phyloP scores from a whole-genome alignment of 2,888 invertebrate genomes.

The Cryptus armator region DNA sequence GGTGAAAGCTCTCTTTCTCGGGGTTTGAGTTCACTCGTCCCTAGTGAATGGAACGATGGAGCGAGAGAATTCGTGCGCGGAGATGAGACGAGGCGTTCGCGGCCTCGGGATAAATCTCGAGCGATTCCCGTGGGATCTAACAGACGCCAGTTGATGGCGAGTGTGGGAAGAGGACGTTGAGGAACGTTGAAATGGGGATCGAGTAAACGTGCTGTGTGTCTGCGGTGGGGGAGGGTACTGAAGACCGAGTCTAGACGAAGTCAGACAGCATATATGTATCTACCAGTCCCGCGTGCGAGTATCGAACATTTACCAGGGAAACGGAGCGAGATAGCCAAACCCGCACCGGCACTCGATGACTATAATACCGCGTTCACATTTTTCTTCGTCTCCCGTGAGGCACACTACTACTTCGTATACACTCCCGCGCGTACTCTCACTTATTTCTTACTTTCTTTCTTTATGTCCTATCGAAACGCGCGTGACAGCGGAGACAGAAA shows the following conservation, averaged over 20 bases:
- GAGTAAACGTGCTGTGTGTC: background rate
- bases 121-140: conserved; percentile 56
- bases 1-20: conserved; percentile 41
- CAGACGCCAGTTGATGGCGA: conserved; percentile 9
- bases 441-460: conserved; percentile 16
- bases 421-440: conserved; percentile 15
- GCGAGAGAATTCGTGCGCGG: conserved; percentile 64
- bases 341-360: conserved; percentile 68
- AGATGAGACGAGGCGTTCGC: conserved; percentile 39
- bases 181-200: background rate
- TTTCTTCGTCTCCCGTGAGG: conserved; percentile 41
- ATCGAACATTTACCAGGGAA: conserved; percentile 35
- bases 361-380: conserved; percentile 66
- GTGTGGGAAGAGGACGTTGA: background rate
- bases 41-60: conserved; percentile 51
- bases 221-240: background rate
- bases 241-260: conserved; percentile 72
- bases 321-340: conserved; percentile 59
- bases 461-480: conserved; percentile 7
- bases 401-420: conserved; percentile 41
- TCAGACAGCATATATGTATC: conserved; percentile 57
- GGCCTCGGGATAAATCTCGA: conserved; percentile 63
- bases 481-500: conserved; percentile 47
- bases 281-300: background rate
- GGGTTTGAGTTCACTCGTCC: conserved; percentile 19